Base-by-base conservation (phyloP, 2,888 invertebrate species). In the Lysandra coridon region DNA sequence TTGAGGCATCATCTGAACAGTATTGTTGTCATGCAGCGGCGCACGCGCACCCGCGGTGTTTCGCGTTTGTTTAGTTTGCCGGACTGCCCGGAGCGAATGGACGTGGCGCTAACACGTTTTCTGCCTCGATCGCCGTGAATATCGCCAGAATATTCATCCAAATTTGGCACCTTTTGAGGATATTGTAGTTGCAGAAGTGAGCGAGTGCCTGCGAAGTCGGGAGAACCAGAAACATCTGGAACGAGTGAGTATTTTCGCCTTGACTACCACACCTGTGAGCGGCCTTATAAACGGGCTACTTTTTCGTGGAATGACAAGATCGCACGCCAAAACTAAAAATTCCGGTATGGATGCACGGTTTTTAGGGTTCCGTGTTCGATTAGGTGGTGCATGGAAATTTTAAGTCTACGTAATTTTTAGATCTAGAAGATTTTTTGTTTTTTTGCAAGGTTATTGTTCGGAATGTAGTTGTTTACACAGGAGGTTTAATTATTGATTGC, bases 281-380 rank as follows among this genome's bases (percentile, higher is more conserved):
- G 69, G 69, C 69, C 69, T 69, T 69, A 69, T 69, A 69, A 69
- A 37, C 69, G 69, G 69, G 69, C 69, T 37, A 69, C 69, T 69
- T 69, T 69, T 69, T 69, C 69, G 69, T 69, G 69, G 69, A 69
- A 69, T 33, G 14, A 69, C 69, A 33, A 69, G 69, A 69, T 69
- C 33, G 33, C 69, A 33, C 69, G 69, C 69, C 69, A 69, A 69
- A 69, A 37, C 69, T 37, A 14, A 69, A 69, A 33, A 69, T 14
- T 69, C 69, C 69, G 69, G 69, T 69, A 69, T 69, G 14, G 33
- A 69, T 33, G 69, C 33, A 69, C 10, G 33, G 23, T 12, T 30
- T 62, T 69, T 30, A 62, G 57, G 57, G 57, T 57, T 17, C 57
- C 17, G 57, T 57, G 57, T 17, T 17, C 57, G 57, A 57, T 14